Conservation (phyloP, 92 coral and sea anemone species). For the Parazoanthus swiftii region DNA sequence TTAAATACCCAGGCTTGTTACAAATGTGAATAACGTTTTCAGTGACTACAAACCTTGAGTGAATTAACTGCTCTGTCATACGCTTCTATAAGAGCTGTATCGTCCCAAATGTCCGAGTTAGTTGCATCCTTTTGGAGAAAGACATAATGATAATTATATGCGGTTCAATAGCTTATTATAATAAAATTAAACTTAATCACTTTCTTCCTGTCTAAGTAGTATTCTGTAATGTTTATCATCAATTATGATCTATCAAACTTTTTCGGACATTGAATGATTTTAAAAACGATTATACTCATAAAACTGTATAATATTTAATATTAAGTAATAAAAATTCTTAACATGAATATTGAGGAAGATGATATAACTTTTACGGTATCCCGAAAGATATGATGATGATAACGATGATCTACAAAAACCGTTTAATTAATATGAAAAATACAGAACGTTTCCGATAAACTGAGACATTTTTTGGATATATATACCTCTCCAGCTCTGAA, state of each 20-base stretch:
- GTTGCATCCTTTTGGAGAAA: conserved; percentile 46
- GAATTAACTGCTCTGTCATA: conserved; percentile 94
- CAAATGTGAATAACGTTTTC: too few relatives aligned
- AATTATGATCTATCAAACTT: too few relatives aligned
- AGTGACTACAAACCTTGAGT: conserved; percentile 67
- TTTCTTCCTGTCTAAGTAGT: too few relatives aligned
- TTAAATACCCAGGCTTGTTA: too few relatives aligned
- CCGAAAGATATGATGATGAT: not conserved
- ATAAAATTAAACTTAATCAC: too few relatives aligned
- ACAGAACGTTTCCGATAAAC: conserved; percentile 1
- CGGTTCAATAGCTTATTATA: too few relatives aligned
- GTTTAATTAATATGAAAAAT: not conserved
- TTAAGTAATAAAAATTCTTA: too few relatives aligned
- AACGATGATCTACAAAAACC: too few relatives aligned
- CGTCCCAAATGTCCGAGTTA: conserved; percentile 93
- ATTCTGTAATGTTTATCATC: too few relatives aligned
- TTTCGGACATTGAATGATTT: too few relatives aligned
- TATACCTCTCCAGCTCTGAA: conserved; percentile 83
- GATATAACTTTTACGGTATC: not conserved
- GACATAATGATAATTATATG: not conserved
- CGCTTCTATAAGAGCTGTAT: conserved; percentile 93
- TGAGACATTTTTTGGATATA: not conserved
- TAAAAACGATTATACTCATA: too few relatives aligned
- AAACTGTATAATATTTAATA: too few relatives aligned
- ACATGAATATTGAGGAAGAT: not conserved